These are phyloP conservation scores for Carposina sasakii DNA, from an alignment of 1,140 invertebrate species.

Conservation along the genomic window DNA sequence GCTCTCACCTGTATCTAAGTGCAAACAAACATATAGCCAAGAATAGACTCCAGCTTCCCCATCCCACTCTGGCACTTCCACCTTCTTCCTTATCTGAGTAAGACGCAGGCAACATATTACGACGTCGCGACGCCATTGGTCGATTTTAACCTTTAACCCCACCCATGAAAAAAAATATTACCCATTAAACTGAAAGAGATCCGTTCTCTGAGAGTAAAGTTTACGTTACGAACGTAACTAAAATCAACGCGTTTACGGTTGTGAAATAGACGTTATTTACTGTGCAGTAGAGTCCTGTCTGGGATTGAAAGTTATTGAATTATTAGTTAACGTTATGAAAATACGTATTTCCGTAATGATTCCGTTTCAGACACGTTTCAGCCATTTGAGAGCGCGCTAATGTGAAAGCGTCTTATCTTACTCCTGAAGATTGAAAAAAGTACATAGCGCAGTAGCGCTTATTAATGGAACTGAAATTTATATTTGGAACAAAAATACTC, in stretches of 20 bases:
- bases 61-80: conserved; percentile 41
- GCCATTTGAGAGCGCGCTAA: conserved; percentile 31
- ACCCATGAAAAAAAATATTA: conserved; percentile 65
- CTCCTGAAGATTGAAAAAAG: no score
- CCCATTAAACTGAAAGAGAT: conserved; percentile 61
- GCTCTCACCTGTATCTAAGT: conserved; percentile 27
- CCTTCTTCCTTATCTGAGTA: conserved; percentile 36
- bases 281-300: no score
- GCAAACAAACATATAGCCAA: conserved; percentile 31
- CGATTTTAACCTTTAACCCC: conserved; percentile 58
- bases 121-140: conserved; percentile 43
- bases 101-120: conserved; percentile 30
- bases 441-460: no score
- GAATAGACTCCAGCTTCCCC: conserved; percentile 57
- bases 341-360: not conserved
- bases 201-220: no score
- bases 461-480: no score
- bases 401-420: conserved; percentile 35
- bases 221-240: no score
- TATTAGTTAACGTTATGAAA: no score
- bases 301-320: no score
- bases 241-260: no score
- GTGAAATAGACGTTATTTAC: no score
- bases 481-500: no score
- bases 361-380: conserved; percentile 49